Evolutionary conservation across 2,113 vertebrate genomes (phyloP), one percentile per base, ranked within the genome.

Genomic region (Galemys pyrenaicus): DNA sequence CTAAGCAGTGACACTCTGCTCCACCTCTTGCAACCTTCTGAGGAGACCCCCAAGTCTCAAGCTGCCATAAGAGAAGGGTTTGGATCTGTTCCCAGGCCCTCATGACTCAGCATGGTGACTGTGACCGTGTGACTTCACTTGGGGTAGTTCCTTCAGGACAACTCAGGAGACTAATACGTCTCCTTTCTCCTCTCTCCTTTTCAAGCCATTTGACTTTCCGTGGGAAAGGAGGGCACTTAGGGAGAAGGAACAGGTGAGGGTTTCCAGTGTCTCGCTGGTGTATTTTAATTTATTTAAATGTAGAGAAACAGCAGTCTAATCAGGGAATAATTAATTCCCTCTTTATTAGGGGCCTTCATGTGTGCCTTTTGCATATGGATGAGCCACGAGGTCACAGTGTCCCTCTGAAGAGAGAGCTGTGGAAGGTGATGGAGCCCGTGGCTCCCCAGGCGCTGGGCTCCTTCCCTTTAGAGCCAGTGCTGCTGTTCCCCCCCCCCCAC

Each of bases 221-320:
- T 1, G 26, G 79, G 41, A 64, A 88, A 89, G 24, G 54, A 67
- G 68, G 78, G 9, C 73, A 83, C 74, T 94, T 79, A 68, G 92
- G 80, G 49, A 92, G 71, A 82, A 49, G 73, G 56, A 82, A 64
- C 71, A 80, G 80, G 89, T 89, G 37, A 97, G n/a, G n/a, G 74
- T 92, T 92, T 83, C 92, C 68, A 93, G 80, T 74, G 19, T 95
- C 91, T 94, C 74, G 73, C 56, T 92, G 85, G 77, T 92, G 10
- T 94, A 89, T 96, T 95, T 89, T 92, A 96, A 97, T 97, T 84
- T 96, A 97, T 96, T 97, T 96, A 97, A 97, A 97, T 96, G 78
- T 91, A 91, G 92, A 81, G 68, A 82, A 80, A 79, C 68, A 77
- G 93, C 46, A 32, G 81, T 85, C 95, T 91, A 96, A 97, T 97